These are phyloP conservation scores for Cerceris ruficornis DNA, from an alignment of 2,888 invertebrate genomes.

Conservation along the genomic window DNA sequence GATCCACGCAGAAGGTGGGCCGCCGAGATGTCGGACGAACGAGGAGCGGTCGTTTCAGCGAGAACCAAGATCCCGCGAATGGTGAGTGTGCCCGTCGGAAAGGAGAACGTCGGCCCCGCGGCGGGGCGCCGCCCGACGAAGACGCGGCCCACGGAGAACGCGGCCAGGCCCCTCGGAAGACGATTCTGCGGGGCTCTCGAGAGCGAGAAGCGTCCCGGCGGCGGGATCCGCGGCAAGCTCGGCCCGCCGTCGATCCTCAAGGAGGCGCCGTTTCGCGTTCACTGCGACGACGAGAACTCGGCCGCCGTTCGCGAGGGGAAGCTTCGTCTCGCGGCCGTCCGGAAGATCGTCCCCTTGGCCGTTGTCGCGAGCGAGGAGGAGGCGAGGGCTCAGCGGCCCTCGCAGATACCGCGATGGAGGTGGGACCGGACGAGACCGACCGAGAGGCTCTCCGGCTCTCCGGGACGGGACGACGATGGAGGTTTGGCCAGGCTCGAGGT, in stretches of 20 bases:
- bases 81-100: neutral
- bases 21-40: neutral
- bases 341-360: no score
- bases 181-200: neutral
- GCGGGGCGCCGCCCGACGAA: no score
- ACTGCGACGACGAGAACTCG: slow-evolving; percentile 18
- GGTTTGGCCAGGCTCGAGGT: no score
- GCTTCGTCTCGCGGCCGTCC: neutral
- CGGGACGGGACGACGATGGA: no score
- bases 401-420: no score
- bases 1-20: no score
- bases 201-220: neutral
- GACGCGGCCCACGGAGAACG: no score
- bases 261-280: slow-evolving; percentile 29
- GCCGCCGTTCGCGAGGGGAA: neutral
- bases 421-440: no score
- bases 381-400: no score
- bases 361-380: no score
- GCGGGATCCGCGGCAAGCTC: neutral
- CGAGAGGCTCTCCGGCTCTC: no score
- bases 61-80: neutral
- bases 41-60: neutral
- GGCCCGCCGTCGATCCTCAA: neutral
- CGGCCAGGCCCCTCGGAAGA: no score
- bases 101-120: slow-evolving; percentile 24